Conservation (phyloP, 2,888 invertebrate species). For the Dendrolimus pini region DNA sequence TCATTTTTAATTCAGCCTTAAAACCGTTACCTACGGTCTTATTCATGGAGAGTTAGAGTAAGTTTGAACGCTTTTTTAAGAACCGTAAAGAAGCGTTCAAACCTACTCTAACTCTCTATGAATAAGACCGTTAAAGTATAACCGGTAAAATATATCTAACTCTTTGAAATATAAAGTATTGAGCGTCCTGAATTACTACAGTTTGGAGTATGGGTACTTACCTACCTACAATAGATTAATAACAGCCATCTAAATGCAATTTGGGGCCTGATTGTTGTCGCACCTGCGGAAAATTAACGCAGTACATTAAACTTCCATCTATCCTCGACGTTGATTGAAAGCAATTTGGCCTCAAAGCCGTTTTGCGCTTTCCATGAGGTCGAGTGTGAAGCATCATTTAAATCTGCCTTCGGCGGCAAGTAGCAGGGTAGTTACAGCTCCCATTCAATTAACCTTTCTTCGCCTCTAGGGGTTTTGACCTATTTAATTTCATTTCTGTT, state of each 20-base stretch:
- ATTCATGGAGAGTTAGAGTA: too few species aligned
- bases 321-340: constrained; percentile 28
- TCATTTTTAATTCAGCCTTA: too few species aligned
- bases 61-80: too few species aligned
- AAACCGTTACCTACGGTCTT: too few species aligned
- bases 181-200: too few species aligned
- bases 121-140: too few species aligned
- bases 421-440: constrained; percentile 22
- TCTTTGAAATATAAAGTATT: too few species aligned
- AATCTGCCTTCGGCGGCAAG: constrained; percentile 26
- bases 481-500: constrained; percentile 47
- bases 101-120: too few species aligned
- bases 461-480: constrained; percentile 37
- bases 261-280: constrained; percentile 11
- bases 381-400: constrained; percentile 13
- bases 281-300: constrained; percentile 12
- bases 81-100: too few species aligned
- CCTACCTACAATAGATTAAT: not conserved
- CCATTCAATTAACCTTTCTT: constrained; percentile 56
- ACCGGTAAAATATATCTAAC: too few species aligned
- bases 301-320: constrained; percentile 3
- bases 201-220: not conserved
- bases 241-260: not conserved
- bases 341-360: constrained; percentile 20
- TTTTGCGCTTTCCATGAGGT: constrained; percentile 6